A percentile compares a stretch with the other conserved stretches of the same genome.
Evolutionary conservation across 2,888 invertebrate species (phyloP).

Genomic region (Tinea trinotella): DNA sequence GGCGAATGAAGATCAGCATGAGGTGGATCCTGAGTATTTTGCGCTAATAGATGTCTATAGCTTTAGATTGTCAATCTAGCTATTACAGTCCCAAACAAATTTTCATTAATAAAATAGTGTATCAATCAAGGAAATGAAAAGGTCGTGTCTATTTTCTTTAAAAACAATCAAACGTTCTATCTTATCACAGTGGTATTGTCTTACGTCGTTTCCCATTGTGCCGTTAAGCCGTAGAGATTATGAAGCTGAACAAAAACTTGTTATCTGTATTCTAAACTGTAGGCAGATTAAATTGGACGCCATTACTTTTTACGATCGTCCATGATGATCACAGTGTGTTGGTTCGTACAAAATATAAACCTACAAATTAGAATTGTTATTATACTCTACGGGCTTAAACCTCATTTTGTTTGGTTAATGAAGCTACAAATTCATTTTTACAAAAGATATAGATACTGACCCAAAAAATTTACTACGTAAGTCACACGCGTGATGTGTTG

Average conservation of each 20-base stretch:
- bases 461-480: no score
- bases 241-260: constrained; percentile 5
- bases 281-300: constrained; percentile 11
- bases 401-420: constrained; percentile 10
- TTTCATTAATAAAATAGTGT: no score
- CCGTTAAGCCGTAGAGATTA: neutral
- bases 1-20: no score
- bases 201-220: neutral
- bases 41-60: no score
- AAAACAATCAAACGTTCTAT: no score
- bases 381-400: constrained; percentile 9
- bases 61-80: no score
- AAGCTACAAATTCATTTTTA: constrained; percentile 1
- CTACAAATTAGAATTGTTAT: constrained; percentile 14
- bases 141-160: no score
- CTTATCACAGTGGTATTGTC: neutral
- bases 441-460: no score
- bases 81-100: no score
- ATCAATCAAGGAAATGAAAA: no score
- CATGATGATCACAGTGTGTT: constrained; percentile 13
- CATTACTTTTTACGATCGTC: constrained; percentile 2
- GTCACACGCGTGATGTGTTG: no score
- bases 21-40: no score
- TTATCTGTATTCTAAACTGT: constrained; percentile 5
- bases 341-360: constrained; percentile 7